Conservation (phyloP, 2,797 vertebrate species). For the Xyrichtys novacula region DNA sequence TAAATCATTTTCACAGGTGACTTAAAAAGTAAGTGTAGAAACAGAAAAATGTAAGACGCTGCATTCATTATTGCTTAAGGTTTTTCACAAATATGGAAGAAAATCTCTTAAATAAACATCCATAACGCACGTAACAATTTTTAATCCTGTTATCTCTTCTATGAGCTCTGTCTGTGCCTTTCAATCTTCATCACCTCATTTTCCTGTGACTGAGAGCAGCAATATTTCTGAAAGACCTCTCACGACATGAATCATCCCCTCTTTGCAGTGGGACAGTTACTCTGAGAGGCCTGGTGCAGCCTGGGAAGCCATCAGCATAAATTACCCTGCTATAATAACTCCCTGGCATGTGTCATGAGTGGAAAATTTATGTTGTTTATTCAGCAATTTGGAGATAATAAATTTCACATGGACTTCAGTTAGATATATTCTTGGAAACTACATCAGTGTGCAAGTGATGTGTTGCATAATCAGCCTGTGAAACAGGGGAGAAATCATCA, state of each 20-base stretch:
- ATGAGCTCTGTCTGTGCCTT: neutral
- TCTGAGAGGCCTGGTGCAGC: slow-evolving; percentile 15
- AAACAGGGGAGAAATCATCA: slow-evolving; percentile 3
- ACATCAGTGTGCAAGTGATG: slow-evolving; percentile 3
- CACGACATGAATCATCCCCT: slow-evolving; percentile 39
- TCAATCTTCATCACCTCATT: neutral
- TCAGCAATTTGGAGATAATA: slow-evolving; percentile 39
- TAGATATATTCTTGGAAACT: neutral
- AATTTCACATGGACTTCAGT: slow-evolving; percentile 9
- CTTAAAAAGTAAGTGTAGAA: too few relatives aligned
- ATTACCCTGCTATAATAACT: slow-evolving; percentile 40
- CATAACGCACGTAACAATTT: slow-evolving; percentile 5
- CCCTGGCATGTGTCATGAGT: slow-evolving; percentile 1
- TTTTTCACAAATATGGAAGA: too few relatives aligned
- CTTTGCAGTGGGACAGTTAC: slow-evolving; percentile 20
- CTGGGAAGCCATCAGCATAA: slow-evolving; percentile 38
- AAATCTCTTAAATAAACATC: too few relatives aligned
- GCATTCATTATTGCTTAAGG: too few relatives aligned
- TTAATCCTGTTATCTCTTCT: neutral
- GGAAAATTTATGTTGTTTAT: slow-evolving; percentile 40
- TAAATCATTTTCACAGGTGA: too few relatives aligned
- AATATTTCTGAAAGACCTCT: slow-evolving; percentile 32
- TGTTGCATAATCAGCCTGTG: neutral
- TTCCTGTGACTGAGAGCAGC: slow-evolving; percentile 15
- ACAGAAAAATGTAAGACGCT: too few relatives aligned